Evolutionary conservation across 1,140 invertebrate genomes (phyloP).

Genomic region (Gerris buenoi): DNA sequence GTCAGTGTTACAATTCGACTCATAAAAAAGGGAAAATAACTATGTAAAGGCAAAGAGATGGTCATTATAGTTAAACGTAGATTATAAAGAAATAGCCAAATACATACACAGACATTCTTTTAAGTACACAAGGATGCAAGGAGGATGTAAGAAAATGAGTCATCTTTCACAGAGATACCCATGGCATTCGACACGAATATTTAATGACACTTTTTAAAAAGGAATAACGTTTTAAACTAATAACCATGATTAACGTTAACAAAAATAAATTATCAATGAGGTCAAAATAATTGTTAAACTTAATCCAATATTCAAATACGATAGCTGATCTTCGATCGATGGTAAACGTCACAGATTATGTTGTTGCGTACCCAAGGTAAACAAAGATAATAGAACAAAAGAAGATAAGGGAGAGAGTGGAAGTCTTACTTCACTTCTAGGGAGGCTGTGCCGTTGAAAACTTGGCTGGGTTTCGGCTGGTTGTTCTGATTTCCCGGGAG

Average conservation of each 20-base stretch:
- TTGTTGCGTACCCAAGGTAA: background rate
- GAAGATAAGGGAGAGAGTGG: background rate
- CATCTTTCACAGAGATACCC: background rate
- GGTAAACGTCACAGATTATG: background rate
- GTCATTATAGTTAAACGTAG: no score
- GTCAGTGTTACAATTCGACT: no score
- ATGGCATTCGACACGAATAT: no score
- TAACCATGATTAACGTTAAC: no score
- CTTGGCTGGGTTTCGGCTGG: background rate
- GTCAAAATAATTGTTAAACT: no score
- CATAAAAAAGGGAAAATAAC: no score
- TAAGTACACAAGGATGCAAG: background rate
- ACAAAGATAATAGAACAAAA: background rate
- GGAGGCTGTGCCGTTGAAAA: background rate
- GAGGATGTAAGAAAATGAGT: background rate
- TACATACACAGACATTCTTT: background rate
- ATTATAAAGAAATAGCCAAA: no score
- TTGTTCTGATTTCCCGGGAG: constrained; percentile 3
- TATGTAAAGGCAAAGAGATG: no score
- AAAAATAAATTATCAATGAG: no score
- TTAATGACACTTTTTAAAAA: no score
- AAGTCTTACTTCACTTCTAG: background rate
- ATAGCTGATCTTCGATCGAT: background rate
- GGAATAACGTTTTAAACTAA: no score
- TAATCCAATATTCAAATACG: background rate